These are phyloP conservation scores for Labeo rohita DNA, from an alignment of 2,113 vertebrate genomes.

Conservation along the genomic window DNA sequence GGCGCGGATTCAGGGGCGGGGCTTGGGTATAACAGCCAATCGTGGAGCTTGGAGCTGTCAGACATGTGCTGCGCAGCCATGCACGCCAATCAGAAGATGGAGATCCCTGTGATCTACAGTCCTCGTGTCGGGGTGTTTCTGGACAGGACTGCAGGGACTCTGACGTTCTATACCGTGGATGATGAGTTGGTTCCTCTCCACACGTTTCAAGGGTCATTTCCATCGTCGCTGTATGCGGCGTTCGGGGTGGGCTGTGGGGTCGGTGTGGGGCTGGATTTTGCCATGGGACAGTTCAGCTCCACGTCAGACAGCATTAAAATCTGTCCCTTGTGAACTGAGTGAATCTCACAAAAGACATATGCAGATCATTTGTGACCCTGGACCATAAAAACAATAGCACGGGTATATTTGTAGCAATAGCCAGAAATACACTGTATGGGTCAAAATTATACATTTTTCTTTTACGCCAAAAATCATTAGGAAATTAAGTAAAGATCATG, in stretches of 20 bases:
- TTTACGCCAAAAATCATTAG: no score
- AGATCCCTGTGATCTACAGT: conserved; percentile 75
- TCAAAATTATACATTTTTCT: no score
- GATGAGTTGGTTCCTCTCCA: conserved; percentile 77
- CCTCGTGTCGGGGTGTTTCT: conserved; percentile 78
- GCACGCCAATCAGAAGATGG: conserved; percentile 80
- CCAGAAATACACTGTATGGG: no score
- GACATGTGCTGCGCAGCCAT: conserved; percentile 83
- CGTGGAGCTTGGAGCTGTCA: conserved; percentile 82
- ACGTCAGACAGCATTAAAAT: conserved; percentile 77
- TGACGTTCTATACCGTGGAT: conserved; percentile 79
- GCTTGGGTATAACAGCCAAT: conserved; percentile 81
- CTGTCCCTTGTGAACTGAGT: conserved; percentile 67
- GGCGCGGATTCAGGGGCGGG: conserved; percentile 77
- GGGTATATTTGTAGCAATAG: no score
- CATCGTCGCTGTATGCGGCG: conserved; percentile 70
- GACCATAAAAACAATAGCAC: no score
- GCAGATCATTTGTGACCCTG: no score
- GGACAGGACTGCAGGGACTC: conserved; percentile 66
- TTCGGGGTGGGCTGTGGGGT: conserved; percentile 77
- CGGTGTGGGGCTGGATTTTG: conserved; percentile 77
- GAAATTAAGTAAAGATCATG: no score
- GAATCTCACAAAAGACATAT: background rate
- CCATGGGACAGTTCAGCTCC: conserved; percentile 73
- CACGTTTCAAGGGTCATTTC: conserved; percentile 75